Percentiles rank a stretch among this genome's conserved stretches.
Evolutionary conservation across 2,888 invertebrate genomes (phyloP).

Genomic region (Limenitis camilla): DNA sequence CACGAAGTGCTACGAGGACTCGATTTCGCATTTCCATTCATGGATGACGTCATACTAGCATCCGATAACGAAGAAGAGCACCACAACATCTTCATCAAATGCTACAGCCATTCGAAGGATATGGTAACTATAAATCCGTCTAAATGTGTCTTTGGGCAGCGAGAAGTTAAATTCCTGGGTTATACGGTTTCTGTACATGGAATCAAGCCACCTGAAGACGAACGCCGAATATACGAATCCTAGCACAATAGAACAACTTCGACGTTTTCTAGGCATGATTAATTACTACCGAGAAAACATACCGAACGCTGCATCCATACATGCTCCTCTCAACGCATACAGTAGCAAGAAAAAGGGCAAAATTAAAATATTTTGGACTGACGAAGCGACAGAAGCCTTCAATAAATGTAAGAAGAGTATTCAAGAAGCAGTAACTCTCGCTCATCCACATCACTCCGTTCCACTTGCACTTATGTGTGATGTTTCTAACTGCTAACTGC

Average conservation of each 20-base stretch:
- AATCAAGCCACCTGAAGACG: not conserved
- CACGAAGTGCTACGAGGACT: constrained; percentile 17
- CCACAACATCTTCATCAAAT: constrained; percentile 16
- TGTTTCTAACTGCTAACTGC: constrained; percentile 8
- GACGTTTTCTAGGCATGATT: constrained; percentile 17
- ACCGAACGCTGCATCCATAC: not conserved
- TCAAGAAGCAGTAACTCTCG: constrained; percentile 1
- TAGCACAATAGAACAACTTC: constrained; percentile 5
- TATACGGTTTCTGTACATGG: constrained; percentile 14
- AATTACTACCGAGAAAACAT: constrained; percentile 18
- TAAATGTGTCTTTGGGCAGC: constrained; percentile 20
- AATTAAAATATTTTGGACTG: constrained; percentile 23
- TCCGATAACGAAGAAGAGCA: constrained; percentile 7
- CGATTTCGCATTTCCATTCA: constrained; percentile 29
- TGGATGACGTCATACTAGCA: constrained; percentile 35
- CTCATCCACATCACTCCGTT: constrained; percentile 2
- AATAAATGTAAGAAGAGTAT: constrained; percentile 20
- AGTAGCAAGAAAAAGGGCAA: constrained; percentile 24
- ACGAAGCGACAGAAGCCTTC: constrained; percentile 22
- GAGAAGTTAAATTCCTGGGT: constrained; percentile 20
- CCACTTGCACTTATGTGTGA: constrained; percentile 9
- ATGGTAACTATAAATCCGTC: constrained; percentile 20
- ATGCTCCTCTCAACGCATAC: not conserved
- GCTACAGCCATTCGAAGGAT: constrained; percentile 18
- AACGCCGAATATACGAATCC: not conserved